phyloP scores from a whole-genome alignment of 1,140 invertebrate genomes.

The Brachionus manjavacas region DNA sequence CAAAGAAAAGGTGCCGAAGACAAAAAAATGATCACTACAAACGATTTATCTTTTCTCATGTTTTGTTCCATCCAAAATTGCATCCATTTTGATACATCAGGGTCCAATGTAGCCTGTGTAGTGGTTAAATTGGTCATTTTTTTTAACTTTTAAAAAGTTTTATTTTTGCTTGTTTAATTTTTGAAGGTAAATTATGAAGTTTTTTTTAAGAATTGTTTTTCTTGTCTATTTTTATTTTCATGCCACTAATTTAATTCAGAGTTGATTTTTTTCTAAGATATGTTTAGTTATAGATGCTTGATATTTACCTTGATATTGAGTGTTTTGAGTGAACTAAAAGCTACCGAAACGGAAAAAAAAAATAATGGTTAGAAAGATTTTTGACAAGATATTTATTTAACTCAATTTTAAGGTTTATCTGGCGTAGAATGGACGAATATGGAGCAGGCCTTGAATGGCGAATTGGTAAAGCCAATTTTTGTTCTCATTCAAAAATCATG shows the following conservation, averaged over 20 bases:
- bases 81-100: neutral
- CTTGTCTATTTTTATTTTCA: neutral
- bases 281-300: neutral
- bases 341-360: neutral
- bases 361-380: neutral
- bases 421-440: neutral
- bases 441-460: neutral
- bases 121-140: neutral
- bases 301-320: neutral
- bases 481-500: slow-evolving; percentile 65
- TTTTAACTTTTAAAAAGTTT: neutral
- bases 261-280: neutral
- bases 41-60: neutral
- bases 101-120: neutral
- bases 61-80: slow-evolving; percentile 1
- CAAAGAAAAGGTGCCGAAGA: slow-evolving; percentile 19
- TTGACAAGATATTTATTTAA: neutral
- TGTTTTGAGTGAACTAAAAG: neutral
- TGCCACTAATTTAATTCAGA: neutral
- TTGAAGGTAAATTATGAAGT: neutral
- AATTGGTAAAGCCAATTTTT: slow-evolving; percentile 61
- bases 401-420: neutral
- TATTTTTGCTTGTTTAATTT: neutral
- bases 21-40: neutral
- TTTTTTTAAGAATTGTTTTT: neutral